phyloP scores from a whole-genome alignment of 2,797 vertebrate species.

The Sternarchorhynchus goeldii region DNA sequence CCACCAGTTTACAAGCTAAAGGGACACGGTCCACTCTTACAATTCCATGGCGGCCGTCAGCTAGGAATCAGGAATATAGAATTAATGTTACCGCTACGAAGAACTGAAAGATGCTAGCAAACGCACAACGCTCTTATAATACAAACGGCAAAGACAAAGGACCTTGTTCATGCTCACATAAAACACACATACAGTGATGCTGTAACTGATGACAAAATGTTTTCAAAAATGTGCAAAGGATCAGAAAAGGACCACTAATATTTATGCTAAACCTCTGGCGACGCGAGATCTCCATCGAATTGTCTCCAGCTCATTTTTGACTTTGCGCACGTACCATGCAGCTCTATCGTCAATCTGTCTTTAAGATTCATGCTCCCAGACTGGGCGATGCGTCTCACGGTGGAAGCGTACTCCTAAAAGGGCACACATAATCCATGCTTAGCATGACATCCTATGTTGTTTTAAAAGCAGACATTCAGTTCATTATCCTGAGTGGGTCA shows the following conservation, averaged over 20 bases:
- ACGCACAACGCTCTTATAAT: background rate
- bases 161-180: no score
- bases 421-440: slow-evolving; percentile 8
- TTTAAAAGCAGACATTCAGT: slow-evolving; percentile 2
- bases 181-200: no score
- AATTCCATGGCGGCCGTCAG: slow-evolving; percentile 87
- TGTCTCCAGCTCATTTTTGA: background rate
- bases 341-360: slow-evolving; percentile 90
- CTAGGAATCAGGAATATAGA: slow-evolving; percentile 62
- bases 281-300: background rate
- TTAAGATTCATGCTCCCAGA: slow-evolving; percentile 85
- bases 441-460: background rate
- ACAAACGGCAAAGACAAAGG: no score
- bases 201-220: no score
- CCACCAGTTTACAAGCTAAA: slow-evolving; percentile 90
- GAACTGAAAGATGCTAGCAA: background rate
- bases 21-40: slow-evolving; percentile 90
- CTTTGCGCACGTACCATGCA: slow-evolving; percentile 80
- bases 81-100: background rate
- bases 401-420: slow-evolving; percentile 88
- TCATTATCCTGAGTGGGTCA: background rate
- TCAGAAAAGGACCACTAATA: no score
- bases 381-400: slow-evolving; percentile 85
- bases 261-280: no score
- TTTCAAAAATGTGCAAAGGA: no score